Evolutionary conservation across 2,113 vertebrate genomes (phyloP).

Genomic region (Sigmodon hispidus): DNA sequence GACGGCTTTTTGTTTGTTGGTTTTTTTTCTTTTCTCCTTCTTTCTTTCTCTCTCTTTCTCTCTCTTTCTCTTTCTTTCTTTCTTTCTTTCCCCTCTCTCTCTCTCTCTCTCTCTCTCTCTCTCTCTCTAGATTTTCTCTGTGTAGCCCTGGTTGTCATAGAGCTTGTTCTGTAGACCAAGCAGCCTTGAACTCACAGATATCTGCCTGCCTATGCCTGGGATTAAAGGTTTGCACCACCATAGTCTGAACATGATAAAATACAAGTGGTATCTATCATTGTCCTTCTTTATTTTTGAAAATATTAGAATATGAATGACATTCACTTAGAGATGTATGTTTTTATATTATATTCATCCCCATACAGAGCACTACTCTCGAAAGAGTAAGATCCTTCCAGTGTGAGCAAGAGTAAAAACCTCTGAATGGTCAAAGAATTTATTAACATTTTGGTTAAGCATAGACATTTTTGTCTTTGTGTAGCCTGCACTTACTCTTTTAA

Average conservation of each 20-base stretch:
- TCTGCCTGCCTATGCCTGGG: neutral
- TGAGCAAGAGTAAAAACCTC: neutral
- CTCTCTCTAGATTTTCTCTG: neutral
- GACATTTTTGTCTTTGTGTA: neutral
- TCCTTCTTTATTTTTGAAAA: neutral
- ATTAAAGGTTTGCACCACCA: neutral
- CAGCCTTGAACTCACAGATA: neutral
- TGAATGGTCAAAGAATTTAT: neutral
- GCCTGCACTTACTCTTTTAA: neutral
- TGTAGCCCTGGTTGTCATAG: neutral
- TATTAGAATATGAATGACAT: neutral
- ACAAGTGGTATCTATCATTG: no score
- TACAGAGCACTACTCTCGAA: neutral
- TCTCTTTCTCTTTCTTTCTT: no score
- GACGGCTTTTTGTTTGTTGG: neutral
- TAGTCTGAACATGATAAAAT: neutral
- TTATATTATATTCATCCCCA: neutral
- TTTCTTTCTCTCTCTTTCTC: neutral
- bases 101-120: neutral
- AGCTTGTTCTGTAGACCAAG: neutral
- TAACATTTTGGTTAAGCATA: neutral
- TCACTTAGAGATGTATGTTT: neutral
- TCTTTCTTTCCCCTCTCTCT: accelerated
- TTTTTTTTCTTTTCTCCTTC: accelerated
- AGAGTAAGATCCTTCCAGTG: neutral